Conservation (phyloP, 1,140 invertebrate species). For the Battus philenor region DNA sequence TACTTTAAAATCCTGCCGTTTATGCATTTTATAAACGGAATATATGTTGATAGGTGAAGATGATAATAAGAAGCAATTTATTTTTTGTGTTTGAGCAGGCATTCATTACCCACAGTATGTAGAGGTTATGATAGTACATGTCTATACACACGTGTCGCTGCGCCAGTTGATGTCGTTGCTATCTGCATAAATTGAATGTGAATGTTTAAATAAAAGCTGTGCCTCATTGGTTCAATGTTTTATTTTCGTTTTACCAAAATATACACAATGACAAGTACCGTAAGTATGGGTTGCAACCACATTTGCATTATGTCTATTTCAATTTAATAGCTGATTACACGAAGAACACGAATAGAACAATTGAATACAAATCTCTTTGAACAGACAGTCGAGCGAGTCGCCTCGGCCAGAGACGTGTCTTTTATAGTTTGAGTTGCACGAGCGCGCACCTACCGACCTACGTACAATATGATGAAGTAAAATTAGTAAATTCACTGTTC, state of each 20-base stretch:
- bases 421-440: slow-evolving; percentile 28
- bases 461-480: slow-evolving; percentile 48
- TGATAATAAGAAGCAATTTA: background rate
- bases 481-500: slow-evolving; percentile 71
- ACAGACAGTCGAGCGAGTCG: slow-evolving; percentile 27
- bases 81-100: background rate
- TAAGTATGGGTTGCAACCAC: slow-evolving; percentile 63
- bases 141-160: no score
- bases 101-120: background rate
- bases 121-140: background rate
- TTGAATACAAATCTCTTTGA: slow-evolving; percentile 56
- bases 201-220: slow-evolving; percentile 31
- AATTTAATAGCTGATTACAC: slow-evolving; percentile 68
- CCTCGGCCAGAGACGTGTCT: slow-evolving; percentile 28
- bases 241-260: slow-evolving; percentile 73
- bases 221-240: slow-evolving; percentile 66
- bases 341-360: slow-evolving; percentile 62
- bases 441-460: slow-evolving; percentile 22
- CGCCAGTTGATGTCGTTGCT: no score
- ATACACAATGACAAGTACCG: slow-evolving; percentile 72
- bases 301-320: slow-evolving; percentile 64
- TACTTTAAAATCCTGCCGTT: background rate
- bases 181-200: background rate
- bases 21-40: background rate
- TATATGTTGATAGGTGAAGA: background rate